Conservation (phyloP, 2,113 vertebrate species). For the Dromiciops gliroides region DNA sequence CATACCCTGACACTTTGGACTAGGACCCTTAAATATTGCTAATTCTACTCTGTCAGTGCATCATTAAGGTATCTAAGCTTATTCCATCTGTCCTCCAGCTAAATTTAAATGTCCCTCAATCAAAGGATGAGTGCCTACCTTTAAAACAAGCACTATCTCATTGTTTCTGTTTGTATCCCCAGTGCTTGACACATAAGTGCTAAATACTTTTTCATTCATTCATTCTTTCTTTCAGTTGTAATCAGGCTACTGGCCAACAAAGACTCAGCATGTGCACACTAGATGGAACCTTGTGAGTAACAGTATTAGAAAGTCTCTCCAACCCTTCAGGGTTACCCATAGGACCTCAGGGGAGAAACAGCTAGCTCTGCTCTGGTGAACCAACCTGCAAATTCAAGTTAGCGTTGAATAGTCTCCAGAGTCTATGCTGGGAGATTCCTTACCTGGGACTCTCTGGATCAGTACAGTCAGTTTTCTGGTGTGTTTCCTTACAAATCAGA, state of each 20-base stretch:
- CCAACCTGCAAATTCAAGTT: neutral
- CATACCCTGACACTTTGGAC: neutral
- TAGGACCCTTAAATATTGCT: neutral
- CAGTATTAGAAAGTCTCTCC: neutral
- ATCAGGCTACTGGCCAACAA: neutral
- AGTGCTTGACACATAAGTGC: neutral
- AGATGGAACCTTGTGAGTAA: neutral
- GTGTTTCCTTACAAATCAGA: neutral
- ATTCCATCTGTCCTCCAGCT: neutral
- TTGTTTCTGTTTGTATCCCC: neutral
- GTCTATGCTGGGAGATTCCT: neutral
- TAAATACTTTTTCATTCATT: neutral
- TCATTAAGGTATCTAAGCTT: neutral
- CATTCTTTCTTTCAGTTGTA: neutral
- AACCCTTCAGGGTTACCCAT: neutral
- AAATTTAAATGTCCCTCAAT: neutral
- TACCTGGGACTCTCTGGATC: neutral
- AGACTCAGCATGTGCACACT: neutral
- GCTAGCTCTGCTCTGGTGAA: neutral
- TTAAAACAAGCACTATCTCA: neutral
- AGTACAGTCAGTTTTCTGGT: neutral
- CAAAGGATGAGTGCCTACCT: neutral
- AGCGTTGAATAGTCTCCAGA: neutral
- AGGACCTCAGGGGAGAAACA: neutral
- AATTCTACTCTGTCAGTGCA: neutral